Evolutionary conservation across 1,140 invertebrate genomes (phyloP), one percentile per base, ranked within the genome.

Genomic region (Brevipalpus yothersi): DNA sequence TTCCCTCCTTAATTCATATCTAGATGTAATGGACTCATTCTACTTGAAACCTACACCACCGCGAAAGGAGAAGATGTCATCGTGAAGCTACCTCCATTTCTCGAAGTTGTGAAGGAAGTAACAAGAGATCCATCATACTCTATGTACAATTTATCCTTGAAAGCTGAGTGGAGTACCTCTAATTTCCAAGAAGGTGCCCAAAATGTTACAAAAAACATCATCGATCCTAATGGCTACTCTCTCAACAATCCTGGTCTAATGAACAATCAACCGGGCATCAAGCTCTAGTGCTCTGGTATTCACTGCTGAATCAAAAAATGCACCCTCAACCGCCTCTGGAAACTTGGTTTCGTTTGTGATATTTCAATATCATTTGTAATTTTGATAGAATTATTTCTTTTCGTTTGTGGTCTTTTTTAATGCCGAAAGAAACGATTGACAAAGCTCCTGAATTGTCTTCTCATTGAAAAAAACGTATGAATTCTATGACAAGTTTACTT

Each of bases 41-140:
- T 96, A 11, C 73, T 98, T 61, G 93, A 98, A 72, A 96, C 92
- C 0, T 98, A 96, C 71, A 91, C 91, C n/a, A 82, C 84, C 1
- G 74, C 84, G 41, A 76, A 80, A 40, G 80, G 80, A 13, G 77
- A 80, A 60, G 72, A 78, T 58, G 68, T 85, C 12, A 74, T 79
- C 63, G 1, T 9, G 10, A 80, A 78, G 59, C 74, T 93, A 68
- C 94, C 89, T 56, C 78, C 79, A 65, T 95, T 94, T 73, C 78
- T 94, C 60, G 79, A 78, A 39, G 88, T 94, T 65, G 82, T 80
- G 41, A 80, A 82, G 66, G 89, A 96, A 70, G 89, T 96, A 9
- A 72, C 72, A 31, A 64, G 53, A 49, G 86, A 92, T 72, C 84
- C 86, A 17, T 79, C 83, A 19, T 95, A 89, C 72, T 94, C 90